Evolutionary conservation across 1,140 invertebrate genomes (phyloP).

Genomic region (Thalassaphorura encarpata): DNA sequence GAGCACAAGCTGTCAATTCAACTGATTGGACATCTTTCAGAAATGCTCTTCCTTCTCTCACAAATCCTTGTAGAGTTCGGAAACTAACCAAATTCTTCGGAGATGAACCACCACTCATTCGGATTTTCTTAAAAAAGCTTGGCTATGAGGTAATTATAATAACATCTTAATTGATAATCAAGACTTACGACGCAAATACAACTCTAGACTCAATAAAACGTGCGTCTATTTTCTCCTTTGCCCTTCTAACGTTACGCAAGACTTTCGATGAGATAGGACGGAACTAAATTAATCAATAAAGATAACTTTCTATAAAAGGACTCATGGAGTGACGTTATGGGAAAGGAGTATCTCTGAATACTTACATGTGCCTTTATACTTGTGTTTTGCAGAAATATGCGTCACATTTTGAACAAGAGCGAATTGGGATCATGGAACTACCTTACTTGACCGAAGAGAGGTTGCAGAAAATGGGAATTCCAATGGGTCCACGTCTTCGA

Average conservation of each 20-base stretch:
- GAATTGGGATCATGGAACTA: constrained; percentile 81
- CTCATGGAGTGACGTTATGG: too few species aligned
- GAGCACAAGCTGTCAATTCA: constrained; percentile 8
- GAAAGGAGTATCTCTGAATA: too few species aligned
- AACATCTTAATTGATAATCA: too few species aligned
- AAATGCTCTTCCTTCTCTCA: constrained; percentile 39
- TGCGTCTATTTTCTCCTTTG: too few species aligned
- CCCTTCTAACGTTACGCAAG: too few species aligned
- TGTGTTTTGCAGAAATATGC: constrained; percentile 70
- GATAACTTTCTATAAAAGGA: too few species aligned
- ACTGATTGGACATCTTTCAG: constrained; percentile 31
- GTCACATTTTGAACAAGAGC: constrained; percentile 69
- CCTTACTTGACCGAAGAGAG: constrained; percentile 84
- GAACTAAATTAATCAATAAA: too few species aligned
- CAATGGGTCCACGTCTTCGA: constrained; percentile 72
- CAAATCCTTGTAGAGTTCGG: constrained; percentile 72
- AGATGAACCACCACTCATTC: constrained; percentile 77
- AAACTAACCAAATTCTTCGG: constrained; percentile 86
- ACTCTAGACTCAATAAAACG: too few species aligned
- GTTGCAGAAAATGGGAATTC: constrained; percentile 77
- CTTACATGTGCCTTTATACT: background rate
- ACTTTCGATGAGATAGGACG: too few species aligned
- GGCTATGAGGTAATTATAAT: constrained; percentile 80
- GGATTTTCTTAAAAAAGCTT: constrained; percentile 80
- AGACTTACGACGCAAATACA: too few species aligned